Percentiles rank a stretch among this genome's conserved stretches.
Conservation (phyloP, 2,797 vertebrate genomes). For the Orientallactaga sibirica region DNA sequence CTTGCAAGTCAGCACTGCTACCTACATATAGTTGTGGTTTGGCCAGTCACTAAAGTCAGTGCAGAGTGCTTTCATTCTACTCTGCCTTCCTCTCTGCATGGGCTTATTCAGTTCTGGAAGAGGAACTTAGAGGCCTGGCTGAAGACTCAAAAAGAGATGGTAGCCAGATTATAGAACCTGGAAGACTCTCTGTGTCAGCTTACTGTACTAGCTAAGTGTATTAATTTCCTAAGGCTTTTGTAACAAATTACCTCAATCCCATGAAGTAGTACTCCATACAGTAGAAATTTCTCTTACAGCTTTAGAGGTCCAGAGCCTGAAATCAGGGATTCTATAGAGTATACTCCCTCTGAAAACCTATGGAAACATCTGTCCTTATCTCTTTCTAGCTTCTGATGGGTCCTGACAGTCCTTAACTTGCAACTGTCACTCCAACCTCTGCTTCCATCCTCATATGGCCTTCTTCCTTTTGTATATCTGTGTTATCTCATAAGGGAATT, state of each 20-base stretch:
- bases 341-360: no score
- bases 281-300: background rate
- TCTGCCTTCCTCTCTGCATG: background rate
- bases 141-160: no score
- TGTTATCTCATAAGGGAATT: background rate
- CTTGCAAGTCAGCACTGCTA: background rate
- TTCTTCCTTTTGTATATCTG: background rate
- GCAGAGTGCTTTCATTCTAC: background rate
- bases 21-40: background rate
- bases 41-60: background rate
- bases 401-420: background rate
- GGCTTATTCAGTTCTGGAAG: background rate
- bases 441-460: background rate
- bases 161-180: background rate
- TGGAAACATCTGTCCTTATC: no score
- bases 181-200: background rate
- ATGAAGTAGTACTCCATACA: background rate
- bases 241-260: background rate
- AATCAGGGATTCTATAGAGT: background rate
- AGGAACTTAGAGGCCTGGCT: background rate
- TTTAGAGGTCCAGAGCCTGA: background rate
- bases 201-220: background rate
- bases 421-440: background rate
- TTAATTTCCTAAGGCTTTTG: background rate
- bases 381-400: no score